A percentile compares a stretch with the other conserved stretches of the same genome.
These are phyloP conservation scores for Pemphigus obesinymphae DNA, from an alignment of 1,140 invertebrate genomes.

Conservation along the genomic window DNA sequence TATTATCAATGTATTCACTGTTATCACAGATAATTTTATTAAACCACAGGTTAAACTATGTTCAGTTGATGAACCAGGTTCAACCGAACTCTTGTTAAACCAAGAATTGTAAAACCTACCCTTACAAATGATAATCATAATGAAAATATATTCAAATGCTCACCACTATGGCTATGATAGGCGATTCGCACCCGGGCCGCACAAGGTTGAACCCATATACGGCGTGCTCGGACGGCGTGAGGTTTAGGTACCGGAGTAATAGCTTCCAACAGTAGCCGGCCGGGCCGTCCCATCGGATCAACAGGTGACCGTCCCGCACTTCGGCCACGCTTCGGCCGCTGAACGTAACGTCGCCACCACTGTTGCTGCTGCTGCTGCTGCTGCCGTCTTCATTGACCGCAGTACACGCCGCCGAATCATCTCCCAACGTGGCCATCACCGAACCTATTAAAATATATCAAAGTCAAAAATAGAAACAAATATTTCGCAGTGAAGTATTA, in stretches of 20 bases:
- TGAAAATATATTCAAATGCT: no score
- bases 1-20: no score
- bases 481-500: no score
- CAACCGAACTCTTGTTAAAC: no score
- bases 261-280: constrained; percentile 31
- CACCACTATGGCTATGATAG: background rate
- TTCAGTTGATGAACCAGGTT: no score
- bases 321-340: constrained; percentile 11
- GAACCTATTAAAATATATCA: no score
- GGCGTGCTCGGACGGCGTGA: constrained; percentile 1
- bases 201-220: background rate
- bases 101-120: no score
- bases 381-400: background rate
- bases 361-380: background rate
- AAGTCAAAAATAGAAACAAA: no score
- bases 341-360: background rate
- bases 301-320: constrained; percentile 18
- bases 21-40: no score
- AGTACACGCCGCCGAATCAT: background rate
- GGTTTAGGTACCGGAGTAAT: background rate
- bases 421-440: constrained; percentile 20
- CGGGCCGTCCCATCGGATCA: constrained; percentile 11
- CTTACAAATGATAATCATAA: no score
- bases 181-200: background rate
- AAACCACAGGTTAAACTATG: no score